Conservation (phyloP, 2,888 invertebrate species). For the Notodonta dromedarius region DNA sequence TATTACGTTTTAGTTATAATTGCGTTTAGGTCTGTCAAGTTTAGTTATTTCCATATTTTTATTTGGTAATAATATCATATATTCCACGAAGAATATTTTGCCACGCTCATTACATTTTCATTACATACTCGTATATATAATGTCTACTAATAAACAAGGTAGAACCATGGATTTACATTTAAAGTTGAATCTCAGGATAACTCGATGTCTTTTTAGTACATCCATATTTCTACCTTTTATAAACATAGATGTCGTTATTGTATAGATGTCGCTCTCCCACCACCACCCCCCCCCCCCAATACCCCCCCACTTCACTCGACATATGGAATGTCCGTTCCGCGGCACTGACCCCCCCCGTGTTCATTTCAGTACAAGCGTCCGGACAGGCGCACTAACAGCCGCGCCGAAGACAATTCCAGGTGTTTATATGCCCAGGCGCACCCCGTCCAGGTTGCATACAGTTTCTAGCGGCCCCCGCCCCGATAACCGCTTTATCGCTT, state of each 20-base stretch:
- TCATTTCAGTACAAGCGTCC: constrained; percentile 83
- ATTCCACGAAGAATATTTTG: constrained; percentile 3
- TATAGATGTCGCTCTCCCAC: constrained; percentile 34
- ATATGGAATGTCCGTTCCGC: constrained; percentile 15
- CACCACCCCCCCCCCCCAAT: constrained; percentile 14
- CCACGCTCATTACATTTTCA: constrained; percentile 20
- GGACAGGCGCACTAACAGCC: constrained; percentile 79
- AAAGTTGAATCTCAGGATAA: too few species aligned
- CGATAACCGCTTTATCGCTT: constrained; percentile 58
- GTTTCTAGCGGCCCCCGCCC: constrained; percentile 63
- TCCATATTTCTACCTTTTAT: constrained; percentile 25
- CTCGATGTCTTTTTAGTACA: constrained; percentile 3
- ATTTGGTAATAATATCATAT: neutral
- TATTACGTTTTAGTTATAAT: too few species aligned
- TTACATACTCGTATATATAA: constrained; percentile 23
- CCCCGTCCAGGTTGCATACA: constrained; percentile 71
- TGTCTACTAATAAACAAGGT: constrained; percentile 32
- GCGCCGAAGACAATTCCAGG: constrained; percentile 62
- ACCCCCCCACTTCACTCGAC: constrained; percentile 26
- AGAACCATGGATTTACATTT: constrained; percentile 13
- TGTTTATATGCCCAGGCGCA: constrained; percentile 66
- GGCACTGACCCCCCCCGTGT: constrained; percentile 60
- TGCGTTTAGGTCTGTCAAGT: too few species aligned
- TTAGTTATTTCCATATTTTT: neutral
- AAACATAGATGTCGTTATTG: constrained; percentile 36